A percentile compares a stretch with the other conserved stretches of the same genome.
phyloP scores from a whole-genome alignment of 30 jellyfish, hydroid and myxozoan genomes.

The Hydra vulgaris region DNA sequence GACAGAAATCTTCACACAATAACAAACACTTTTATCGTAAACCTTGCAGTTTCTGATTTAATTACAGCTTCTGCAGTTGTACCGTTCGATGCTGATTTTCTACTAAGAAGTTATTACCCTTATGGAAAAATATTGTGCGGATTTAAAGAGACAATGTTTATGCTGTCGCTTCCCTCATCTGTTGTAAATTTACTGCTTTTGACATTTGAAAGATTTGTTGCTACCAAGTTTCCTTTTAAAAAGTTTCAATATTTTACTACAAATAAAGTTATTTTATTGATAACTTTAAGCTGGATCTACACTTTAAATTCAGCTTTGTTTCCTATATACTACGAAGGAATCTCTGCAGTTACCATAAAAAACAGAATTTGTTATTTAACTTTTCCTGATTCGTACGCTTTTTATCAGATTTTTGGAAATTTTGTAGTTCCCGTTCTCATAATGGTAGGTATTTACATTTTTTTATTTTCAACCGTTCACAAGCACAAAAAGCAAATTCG shows the following conservation, averaged over 20 bases:
- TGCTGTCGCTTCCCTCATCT: conserved; percentile 38
- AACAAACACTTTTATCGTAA: conserved; percentile 14
- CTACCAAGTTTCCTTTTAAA: conserved; percentile 15
- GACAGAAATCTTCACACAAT: conserved; percentile 20
- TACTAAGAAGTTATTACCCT: conserved; percentile 29
- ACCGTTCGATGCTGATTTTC: conserved; percentile 29
- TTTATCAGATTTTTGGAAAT: conserved; percentile 11
- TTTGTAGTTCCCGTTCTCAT: conserved; percentile 18
- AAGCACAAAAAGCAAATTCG: conserved; percentile 10
- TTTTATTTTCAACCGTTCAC: conserved; percentile 2
- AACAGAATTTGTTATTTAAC: conserved; percentile 19
- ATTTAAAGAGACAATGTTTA: conserved; percentile 4
- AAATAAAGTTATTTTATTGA: not conserved
- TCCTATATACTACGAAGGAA: conserved; percentile 14
- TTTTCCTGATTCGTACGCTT: not conserved
- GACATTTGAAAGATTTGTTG: conserved; percentile 27
- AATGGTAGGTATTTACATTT: not conserved
- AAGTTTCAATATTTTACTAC: not conserved
- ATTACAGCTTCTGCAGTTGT: conserved; percentile 8
- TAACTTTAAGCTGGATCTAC: conserved; percentile 25
- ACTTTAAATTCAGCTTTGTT: conserved; percentile 17
- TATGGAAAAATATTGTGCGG: conserved; percentile 26
- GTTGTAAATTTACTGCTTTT: conserved; percentile 22
- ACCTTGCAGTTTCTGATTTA: conserved; percentile 34
- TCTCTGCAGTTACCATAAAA: conserved; percentile 2